Percentiles rank a stretch among this genome's conserved stretches.
Conservation (phyloP, 2,888 invertebrate genomes). For the Nomada flava region DNA sequence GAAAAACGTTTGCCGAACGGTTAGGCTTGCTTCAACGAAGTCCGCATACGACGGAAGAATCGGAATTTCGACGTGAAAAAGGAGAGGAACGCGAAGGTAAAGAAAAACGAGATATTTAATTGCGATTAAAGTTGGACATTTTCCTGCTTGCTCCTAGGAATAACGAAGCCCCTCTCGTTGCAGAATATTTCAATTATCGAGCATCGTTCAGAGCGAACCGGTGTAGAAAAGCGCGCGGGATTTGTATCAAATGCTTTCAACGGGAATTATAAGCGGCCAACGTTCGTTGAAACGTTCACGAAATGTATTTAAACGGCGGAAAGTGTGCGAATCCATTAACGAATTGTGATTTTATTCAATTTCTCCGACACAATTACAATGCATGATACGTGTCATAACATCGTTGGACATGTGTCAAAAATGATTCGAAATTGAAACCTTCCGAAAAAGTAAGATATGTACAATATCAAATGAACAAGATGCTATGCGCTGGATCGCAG, state of each 20-base stretch:
- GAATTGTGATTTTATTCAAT: not conserved
- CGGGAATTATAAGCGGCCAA: not conserved
- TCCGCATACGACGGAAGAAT: constrained; percentile 9
- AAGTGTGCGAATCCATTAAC: constrained; percentile 5
- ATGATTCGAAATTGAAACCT: constrained; percentile 53
- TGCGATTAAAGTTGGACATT: constrained; percentile 35
- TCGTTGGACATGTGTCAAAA: constrained; percentile 43
- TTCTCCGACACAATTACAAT: not conserved
- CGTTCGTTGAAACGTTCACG: not conserved
- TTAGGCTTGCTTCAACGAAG: constrained; percentile 31
- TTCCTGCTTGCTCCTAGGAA: not conserved
- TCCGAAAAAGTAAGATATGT: constrained; percentile 34
- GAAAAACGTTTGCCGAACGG: constrained; percentile 40
- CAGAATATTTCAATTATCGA: constrained; percentile 23
- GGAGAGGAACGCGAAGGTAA: not conserved
- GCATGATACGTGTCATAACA: constrained; percentile 32
- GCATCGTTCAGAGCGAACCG: not conserved
- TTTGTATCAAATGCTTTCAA: constrained; percentile 17
- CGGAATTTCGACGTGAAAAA: not conserved
- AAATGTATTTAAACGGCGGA: not conserved
- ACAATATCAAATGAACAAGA: constrained; percentile 23
- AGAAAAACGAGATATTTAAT: constrained; percentile 28
- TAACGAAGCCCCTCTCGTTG: not conserved
- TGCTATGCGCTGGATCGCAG: constrained; percentile 25
- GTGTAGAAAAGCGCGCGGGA: not conserved